phyloP scores from a whole-genome alignment of 2,888 invertebrate genomes.

The Epinotia brunnichana region DNA sequence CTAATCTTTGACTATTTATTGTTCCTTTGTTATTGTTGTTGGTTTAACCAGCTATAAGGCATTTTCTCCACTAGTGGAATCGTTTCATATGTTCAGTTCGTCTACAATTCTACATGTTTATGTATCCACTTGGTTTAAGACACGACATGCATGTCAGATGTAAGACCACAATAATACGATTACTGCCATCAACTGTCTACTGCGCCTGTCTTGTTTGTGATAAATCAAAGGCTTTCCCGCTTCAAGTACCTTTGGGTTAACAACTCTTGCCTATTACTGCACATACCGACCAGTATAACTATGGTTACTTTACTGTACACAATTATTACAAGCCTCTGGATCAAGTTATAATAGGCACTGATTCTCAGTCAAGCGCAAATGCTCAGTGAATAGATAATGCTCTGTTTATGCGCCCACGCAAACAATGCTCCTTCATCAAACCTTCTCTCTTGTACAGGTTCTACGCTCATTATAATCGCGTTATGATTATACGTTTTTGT shows the following conservation, averaged over 20 bases:
- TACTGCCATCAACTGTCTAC: slow-evolving; percentile 19
- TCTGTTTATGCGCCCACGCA: slow-evolving; percentile 28
- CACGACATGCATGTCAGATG: not conserved
- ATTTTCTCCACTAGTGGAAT: no score
- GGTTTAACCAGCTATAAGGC: no score
- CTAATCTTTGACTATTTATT: no score
- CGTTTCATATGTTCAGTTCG: not conserved
- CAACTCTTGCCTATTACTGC: not conserved
- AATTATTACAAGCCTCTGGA: not conserved
- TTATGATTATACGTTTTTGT: slow-evolving; percentile 4
- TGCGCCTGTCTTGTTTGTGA: slow-evolving; percentile 9
- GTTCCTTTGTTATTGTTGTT: no score
- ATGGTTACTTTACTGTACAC: not conserved
- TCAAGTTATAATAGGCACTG: not conserved
- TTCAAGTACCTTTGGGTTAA: slow-evolving; percentile 5
- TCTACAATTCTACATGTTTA: not conserved
- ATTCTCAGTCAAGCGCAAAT: not conserved
- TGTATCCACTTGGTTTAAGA: not conserved
- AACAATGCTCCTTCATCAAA: slow-evolving; percentile 26
- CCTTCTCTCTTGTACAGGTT: slow-evolving; percentile 9
- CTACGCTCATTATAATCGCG: slow-evolving; percentile 1
- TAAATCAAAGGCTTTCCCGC: slow-evolving; percentile 30
- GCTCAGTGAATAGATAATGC: not conserved
- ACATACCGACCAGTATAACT: not conserved
- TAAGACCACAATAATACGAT: not conserved